Conservation (phyloP, 2,888 invertebrate species). For the Drosophila peninsularis region DNA sequence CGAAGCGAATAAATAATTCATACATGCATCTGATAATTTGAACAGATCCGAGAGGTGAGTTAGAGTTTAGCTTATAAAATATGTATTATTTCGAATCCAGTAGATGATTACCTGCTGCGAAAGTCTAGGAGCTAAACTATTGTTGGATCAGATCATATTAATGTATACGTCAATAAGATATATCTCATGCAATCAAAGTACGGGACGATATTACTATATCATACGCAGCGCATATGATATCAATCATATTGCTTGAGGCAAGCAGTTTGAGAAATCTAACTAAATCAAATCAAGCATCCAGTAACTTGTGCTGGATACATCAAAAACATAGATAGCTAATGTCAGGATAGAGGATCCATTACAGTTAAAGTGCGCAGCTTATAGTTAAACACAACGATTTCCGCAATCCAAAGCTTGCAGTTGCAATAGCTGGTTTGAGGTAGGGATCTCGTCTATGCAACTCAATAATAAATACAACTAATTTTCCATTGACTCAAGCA, state of each 20-base stretch:
- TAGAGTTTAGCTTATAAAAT: conserved; percentile 32
- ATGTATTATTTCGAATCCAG: conserved; percentile 2
- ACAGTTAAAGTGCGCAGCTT: conserved; percentile 54
- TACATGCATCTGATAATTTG: conserved; percentile 5
- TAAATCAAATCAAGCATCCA: conserved; percentile 16
- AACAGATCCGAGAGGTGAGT: conserved; percentile 42
- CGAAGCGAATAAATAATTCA: conserved; percentile 29
- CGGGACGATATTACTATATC: conserved; percentile 11
- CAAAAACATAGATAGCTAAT: conserved; percentile 47
- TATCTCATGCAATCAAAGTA: conserved; percentile 9
- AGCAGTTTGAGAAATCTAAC: conserved; percentile 9
- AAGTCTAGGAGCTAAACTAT: conserved; percentile 26
- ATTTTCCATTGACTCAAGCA: conserved; percentile 34
- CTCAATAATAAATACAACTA: not conserved
- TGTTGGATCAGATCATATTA: conserved; percentile 20
- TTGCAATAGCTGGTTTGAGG: conserved; percentile 29
- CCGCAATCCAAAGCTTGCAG: conserved; percentile 26
- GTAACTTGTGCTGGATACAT: conserved; percentile 11
- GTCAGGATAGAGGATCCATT: conserved; percentile 30
- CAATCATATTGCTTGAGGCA: conserved; percentile 14
- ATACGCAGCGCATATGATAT: conserved; percentile 28
- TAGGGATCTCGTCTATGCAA: conserved; percentile 22
- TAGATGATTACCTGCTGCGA: conserved; percentile 27
- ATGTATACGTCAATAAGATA: conserved; percentile 17
- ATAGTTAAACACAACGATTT: conserved; percentile 65